Base-by-base conservation (phyloP, 1,140 invertebrate genomes). In the Schlechtendalia chinensis region DNA sequence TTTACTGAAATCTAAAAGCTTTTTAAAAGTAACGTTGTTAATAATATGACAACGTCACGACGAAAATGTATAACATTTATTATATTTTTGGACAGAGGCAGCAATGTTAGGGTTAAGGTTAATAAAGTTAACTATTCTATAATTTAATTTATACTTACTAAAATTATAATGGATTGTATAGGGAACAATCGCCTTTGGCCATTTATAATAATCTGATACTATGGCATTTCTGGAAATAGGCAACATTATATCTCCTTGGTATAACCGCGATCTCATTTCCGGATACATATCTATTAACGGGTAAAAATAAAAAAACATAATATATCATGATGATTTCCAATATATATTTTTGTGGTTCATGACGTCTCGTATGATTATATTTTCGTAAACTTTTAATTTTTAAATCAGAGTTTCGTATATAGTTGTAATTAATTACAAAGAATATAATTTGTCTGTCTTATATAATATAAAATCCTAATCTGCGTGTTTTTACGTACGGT, bases 171-270 rank as follows among this genome's bases (percentile, higher is more conserved):
- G 53, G 47, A 84, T 83, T 50, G 58, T 82, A 65, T 83, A 84
- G n/a, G 81, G 81, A 32, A 84, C 74, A 14, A 58, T 81, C 67
- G 82, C 83, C 67, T 82, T 82, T 4, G 83, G 82, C 83, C 83
- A 84, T 59, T 81, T 81, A 77, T 82, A 82, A 24, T 53, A 82
- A 54, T 81, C 61, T 32, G 82, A 80, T 16, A 80, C 61, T 11
- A 84, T 80, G 16, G 83, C 83, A 81, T 84, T 83, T 47, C 81
- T 82, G 1, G 54, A 54, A 19, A 81, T 63, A 5, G 82, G 81
- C 14, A 83, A 24, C 17, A 83, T 74, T 29, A 83, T 84, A 56
- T 84, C 84, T 59, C 83, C 83, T 81, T 84, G 83, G 65, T 82
- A 83, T 19, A 83, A 79, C 11, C 61, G 79, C 5, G 83, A 83